Evolutionary conservation across 2,113 vertebrate species (phyloP), one percentile per base, ranked within the genome.

Genomic region (Eidolon helvum): DNA sequence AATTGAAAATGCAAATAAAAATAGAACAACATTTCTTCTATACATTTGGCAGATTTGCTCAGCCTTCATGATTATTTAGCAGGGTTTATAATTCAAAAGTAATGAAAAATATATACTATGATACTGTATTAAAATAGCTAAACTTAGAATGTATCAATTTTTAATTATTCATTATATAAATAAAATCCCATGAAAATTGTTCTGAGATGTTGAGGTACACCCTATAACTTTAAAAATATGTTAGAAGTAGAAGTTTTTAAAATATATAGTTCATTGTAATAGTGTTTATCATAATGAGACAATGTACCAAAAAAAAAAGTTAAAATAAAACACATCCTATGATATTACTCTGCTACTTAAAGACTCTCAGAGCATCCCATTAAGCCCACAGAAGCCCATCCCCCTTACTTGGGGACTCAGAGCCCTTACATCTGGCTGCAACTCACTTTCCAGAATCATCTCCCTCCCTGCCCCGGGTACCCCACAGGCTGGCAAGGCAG

Each of bases 1-100:
- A 69, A 82, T 85, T 86, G 57, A 83, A 88, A 91, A 88, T 66
- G 19, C 66, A 94, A 95, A 96, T 75, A 82, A 71, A 96, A 96
- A 90, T 82, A 77, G 59, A 45, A 92, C 80, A 35, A 35, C 55
- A 66, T 57, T 69, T 95, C 50, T 79, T 93, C 53, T 59, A 28
- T 55, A 91, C 59, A 77, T 33, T 48, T 68, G 45, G 14, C 33
- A 40, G 91, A 38, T 66, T 78, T 84, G 35, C 55, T 83, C 45
- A 95, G 63, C 79, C 57, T 48, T 88, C n/a, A 24, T 18, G 75
- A 69, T 53, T 59, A 74, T n/a, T 78, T 78, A 66, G 28, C 69
- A 85, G 22, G 48, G 7, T 43, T 93, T 95, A 71, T 65, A 93
- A 91, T 79, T 91, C 59, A 85, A 95, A 45, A 89, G 24, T 71